phyloP scores from a whole-genome alignment of 2,888 invertebrate genomes.

The Leptinotarsa peninsularis region DNA sequence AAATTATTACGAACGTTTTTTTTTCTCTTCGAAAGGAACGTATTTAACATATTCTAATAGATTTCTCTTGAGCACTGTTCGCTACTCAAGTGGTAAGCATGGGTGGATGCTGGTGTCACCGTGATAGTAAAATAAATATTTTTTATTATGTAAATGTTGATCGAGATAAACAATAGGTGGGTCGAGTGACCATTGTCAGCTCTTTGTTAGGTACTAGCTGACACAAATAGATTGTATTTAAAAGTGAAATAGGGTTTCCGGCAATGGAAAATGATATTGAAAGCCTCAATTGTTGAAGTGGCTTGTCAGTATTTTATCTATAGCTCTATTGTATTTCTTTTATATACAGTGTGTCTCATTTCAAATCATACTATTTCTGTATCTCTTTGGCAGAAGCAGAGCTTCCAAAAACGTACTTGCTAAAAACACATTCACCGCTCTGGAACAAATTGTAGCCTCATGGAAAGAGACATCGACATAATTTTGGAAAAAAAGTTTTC shows the following conservation, averaged over 20 bases:
- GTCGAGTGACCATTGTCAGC: conserved; percentile 34
- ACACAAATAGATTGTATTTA: conserved; percentile 8
- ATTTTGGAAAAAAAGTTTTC: no score
- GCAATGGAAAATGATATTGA: background rate
- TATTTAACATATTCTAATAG: conserved; percentile 19
- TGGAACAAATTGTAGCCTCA: no score
- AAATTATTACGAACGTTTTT: background rate
- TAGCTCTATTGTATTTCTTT: no score
- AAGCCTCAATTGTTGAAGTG: background rate
- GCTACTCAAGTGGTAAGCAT: conserved; percentile 28
- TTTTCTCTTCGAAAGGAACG: conserved; percentile 12
- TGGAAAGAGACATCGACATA: no score
- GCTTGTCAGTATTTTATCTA: no score
- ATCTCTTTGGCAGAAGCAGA: no score
- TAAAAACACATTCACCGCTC: no score
- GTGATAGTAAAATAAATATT: conserved; percentile 34
- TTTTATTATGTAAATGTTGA: conserved; percentile 38
- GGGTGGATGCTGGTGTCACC: conserved; percentile 35
- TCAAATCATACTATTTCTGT: no score
- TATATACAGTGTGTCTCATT: no score
- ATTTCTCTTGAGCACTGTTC: background rate
- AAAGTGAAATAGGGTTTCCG: conserved; percentile 7
- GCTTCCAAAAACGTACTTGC: no score
- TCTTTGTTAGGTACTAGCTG: conserved; percentile 24
- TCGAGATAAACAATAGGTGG: conserved; percentile 41